These are phyloP conservation scores for Petaurus breviceps DNA, from an alignment of 2,113 vertebrate species.

Conservation along the genomic window DNA sequence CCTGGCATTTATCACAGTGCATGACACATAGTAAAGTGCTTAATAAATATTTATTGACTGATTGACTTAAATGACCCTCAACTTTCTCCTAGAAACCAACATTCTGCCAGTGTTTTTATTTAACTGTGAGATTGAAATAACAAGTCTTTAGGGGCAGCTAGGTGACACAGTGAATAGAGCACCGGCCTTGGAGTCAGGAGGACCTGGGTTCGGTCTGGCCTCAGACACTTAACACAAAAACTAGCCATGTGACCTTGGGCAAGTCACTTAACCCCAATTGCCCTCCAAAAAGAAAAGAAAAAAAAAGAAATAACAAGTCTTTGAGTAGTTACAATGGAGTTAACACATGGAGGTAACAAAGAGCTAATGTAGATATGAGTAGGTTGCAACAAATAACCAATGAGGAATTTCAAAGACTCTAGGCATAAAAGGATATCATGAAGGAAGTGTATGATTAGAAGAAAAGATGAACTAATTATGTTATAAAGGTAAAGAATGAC, in stretches of 20 bases:
- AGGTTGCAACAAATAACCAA: not conserved
- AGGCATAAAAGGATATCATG: not conserved
- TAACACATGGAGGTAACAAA: not conserved
- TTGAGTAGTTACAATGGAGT: not conserved
- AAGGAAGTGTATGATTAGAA: not conserved
- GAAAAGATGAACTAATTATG: not conserved
- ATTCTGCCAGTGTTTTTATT: not conserved
- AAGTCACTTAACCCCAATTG: no score
- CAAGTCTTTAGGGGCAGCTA: not conserved
- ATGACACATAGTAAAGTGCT: not conserved
- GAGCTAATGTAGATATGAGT: not conserved
- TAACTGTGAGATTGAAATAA: not conserved
- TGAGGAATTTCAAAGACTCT: not conserved
- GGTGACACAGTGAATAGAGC: no score
- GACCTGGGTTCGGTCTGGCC: no score
- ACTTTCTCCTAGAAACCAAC: not conserved
- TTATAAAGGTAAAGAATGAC: not conserved
- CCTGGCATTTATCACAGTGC: no score
- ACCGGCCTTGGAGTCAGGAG: no score
- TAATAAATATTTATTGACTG: not conserved
- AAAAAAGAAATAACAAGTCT: not conserved
- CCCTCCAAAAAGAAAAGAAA: no score
- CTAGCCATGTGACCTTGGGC: no score
- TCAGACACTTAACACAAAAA: no score
- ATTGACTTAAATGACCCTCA: not conserved